Evolutionary conservation across 1,140 invertebrate genomes (phyloP).

Genomic region (Heliconius congener): DNA sequence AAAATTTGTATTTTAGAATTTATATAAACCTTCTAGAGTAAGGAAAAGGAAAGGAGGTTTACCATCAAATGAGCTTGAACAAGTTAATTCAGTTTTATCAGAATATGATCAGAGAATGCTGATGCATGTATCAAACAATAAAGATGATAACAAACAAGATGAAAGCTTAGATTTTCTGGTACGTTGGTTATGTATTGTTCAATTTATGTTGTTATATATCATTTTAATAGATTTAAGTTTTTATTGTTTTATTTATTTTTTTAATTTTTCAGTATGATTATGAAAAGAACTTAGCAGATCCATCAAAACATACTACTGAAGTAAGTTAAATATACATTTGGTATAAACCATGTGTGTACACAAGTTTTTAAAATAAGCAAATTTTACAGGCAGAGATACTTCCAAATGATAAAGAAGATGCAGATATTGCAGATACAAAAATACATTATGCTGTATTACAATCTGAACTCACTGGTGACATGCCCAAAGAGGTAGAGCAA

Average conservation of each 20-base stretch:
- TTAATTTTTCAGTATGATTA: constrained; percentile 70
- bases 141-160: constrained; percentile 63
- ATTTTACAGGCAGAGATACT: constrained; percentile 58
- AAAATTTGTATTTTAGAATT: constrained; percentile 55
- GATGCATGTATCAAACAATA: constrained; percentile 66
- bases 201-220: background rate
- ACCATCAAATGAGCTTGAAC: constrained; percentile 68
- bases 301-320: constrained; percentile 67
- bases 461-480: constrained; percentile 72
- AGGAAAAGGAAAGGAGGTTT: constrained; percentile 70
- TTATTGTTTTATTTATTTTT: background rate
- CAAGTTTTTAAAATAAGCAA: background rate
- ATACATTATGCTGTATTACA: constrained; percentile 74
- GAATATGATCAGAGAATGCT: constrained; percentile 75
- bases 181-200: constrained; percentile 28
- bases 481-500: constrained; percentile 69
- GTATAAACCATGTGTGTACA: background rate
- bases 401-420: constrained; percentile 44
- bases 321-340: constrained; percentile 47
- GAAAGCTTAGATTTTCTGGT: constrained; percentile 75
- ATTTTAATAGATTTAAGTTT: background rate
- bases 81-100: constrained; percentile 73
- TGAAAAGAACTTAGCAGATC: constrained; percentile 73
- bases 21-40: constrained; percentile 75
- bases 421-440: constrained; percentile 58